A percentile compares a stretch with the other conserved stretches of the same genome.
Evolutionary conservation across 1,140 invertebrate genomes (phyloP).

Genomic region (Aphaenogaster ashmeadi): DNA sequence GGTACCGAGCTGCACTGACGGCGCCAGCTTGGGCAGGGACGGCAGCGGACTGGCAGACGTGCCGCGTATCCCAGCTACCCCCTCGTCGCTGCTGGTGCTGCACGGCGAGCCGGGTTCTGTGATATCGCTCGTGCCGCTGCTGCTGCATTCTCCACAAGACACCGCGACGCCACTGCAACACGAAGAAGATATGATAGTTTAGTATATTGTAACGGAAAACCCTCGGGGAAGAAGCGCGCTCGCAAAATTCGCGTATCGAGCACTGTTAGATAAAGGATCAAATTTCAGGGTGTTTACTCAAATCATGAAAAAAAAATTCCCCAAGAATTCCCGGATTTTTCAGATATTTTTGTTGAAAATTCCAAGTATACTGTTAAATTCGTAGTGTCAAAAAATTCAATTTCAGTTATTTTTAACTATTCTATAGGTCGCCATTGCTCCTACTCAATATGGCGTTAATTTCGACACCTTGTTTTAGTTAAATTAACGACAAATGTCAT

Average conservation of each 20-base stretch:
- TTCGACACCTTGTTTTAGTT: too few species aligned
- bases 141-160: slow-evolving; percentile 90
- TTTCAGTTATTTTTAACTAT: too few species aligned
- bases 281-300: too few species aligned
- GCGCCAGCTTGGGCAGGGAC: slow-evolving; percentile 85
- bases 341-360: too few species aligned
- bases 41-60: slow-evolving; percentile 86
- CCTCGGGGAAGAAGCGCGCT: background rate
- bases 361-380: too few species aligned
- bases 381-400: too few species aligned
- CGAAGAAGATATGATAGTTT: slow-evolving; percentile 5
- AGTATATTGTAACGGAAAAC: background rate
- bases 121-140: slow-evolving; percentile 91
- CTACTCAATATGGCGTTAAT: too few species aligned
- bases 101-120: slow-evolving; percentile 94
- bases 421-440: too few species aligned
- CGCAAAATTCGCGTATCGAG: background rate
- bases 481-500: too few species aligned
- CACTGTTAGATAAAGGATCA: too few species aligned
- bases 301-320: too few species aligned
- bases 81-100: slow-evolving; percentile 88
- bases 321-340: too few species aligned
- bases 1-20: slow-evolving; percentile 85
- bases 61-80: slow-evolving; percentile 83
- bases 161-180: slow-evolving; percentile 91